Percentiles rank a stretch among this genome's conserved stretches.
These are phyloP conservation scores for Acanthurus lineatus DNA, from an alignment of 2,797 vertebrate genomes.

Conservation along the genomic window DNA sequence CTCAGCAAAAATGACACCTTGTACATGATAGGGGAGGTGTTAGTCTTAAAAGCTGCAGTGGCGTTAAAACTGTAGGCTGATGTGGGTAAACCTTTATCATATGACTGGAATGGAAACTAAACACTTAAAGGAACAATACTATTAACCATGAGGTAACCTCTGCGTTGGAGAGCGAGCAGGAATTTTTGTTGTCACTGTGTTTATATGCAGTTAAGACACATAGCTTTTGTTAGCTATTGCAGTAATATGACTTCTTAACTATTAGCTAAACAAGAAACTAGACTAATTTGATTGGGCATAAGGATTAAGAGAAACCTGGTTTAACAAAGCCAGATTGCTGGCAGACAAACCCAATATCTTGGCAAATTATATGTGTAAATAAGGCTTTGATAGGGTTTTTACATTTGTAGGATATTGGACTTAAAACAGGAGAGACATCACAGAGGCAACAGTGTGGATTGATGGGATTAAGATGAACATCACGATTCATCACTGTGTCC, in stretches of 20 bases:
- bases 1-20: background rate
- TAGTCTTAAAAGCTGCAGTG: slow-evolving; percentile 31
- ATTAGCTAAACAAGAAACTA: background rate
- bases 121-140: too few relatives aligned
- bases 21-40: background rate
- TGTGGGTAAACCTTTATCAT: slow-evolving; percentile 9
- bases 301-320: background rate
- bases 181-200: background rate
- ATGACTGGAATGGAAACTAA: background rate
- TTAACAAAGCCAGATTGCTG: background rate
- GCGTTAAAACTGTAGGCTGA: slow-evolving; percentile 36
- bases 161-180: too few relatives aligned
- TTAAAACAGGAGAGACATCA: background rate
- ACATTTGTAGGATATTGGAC: background rate
- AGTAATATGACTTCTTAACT: background rate
- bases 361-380: background rate
- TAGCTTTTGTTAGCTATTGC: background rate
- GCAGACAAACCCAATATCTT: background rate
- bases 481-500: background rate
- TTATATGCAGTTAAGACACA: background rate
- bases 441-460: background rate
- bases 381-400: background rate
- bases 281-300: background rate
- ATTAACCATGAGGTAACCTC: too few relatives aligned
- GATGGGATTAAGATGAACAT: background rate